These are phyloP conservation scores for Coleophora deauratella DNA, from an alignment of 2,888 invertebrate species.

Conservation along the genomic window DNA sequence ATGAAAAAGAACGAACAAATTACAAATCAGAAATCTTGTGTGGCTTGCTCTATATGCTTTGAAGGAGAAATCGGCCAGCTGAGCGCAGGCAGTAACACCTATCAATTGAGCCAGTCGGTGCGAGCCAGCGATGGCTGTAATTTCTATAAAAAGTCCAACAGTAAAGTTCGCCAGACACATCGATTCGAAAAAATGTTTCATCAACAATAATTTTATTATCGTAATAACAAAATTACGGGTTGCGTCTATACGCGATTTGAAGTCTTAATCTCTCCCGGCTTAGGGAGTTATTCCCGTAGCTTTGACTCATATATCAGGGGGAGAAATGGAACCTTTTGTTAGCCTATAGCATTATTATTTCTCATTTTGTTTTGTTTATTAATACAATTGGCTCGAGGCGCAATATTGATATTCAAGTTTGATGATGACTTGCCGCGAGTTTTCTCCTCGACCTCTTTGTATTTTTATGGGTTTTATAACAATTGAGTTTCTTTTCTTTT, in stretches of 20 bases:
- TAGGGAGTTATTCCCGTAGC: conserved; percentile 51
- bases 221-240: conserved; percentile 73
- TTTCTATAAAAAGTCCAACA: conserved; percentile 67
- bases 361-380: conserved; percentile 75
- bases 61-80: conserved; percentile 9
- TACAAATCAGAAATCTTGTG: conserved; percentile 8
- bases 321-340: conserved; percentile 74
- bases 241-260: conserved; percentile 50
- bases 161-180: conserved; percentile 70
- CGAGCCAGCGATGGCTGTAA: conserved; percentile 64
- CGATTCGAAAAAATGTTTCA: conserved; percentile 72
- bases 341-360: conserved; percentile 74
- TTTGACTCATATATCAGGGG: conserved; percentile 57
- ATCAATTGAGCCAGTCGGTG: conserved; percentile 55
- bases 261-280: conserved; percentile 46
- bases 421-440: conserved; percentile 67
- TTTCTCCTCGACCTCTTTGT: conserved; percentile 54
- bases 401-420: conserved; percentile 75
- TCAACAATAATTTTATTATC: conserved; percentile 74
- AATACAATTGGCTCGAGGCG: conserved; percentile 74
- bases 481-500: conserved; percentile 50
- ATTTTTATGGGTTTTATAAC: conserved; percentile 64
- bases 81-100: conserved; percentile 45
- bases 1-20: conserved; percentile 27
- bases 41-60: too few species aligned